A percentile compares a stretch with the other conserved stretches of the same genome.
These are phyloP conservation scores for Hestina assimilis DNA, from an alignment of 1,140 invertebrate species.

Conservation along the genomic window DNA sequence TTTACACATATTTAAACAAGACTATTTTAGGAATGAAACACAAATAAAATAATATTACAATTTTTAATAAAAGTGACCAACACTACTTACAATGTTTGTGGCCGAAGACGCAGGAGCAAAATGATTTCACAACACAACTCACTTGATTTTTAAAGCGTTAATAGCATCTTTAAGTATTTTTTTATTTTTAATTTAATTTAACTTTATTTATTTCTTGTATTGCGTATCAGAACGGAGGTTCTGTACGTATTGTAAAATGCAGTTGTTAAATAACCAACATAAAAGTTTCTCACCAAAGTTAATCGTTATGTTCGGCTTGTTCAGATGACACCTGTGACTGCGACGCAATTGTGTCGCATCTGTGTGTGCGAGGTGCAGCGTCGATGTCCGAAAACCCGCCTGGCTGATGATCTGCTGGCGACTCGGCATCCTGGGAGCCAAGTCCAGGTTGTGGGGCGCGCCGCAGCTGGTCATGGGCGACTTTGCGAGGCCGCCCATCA, in stretches of 20 bases:
- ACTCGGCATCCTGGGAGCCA: background rate
- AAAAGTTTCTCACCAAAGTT: background rate
- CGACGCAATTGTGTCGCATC: too few species aligned
- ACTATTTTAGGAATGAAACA: too few species aligned
- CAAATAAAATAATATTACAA: too few species aligned
- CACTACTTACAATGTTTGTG: too few species aligned
- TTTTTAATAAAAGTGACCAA: too few species aligned
- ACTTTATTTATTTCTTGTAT: background rate
- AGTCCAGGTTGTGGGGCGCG: constrained; percentile 33
- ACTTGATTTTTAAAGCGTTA: too few species aligned
- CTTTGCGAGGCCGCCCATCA: constrained; percentile 30
- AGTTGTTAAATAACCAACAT: background rate
- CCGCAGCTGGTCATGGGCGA: too few species aligned
- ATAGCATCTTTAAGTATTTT: background rate
- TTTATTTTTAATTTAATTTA: background rate
- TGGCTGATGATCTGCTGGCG: constrained; percentile 1
- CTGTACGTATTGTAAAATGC: too few species aligned
- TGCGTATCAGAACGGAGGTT: too few species aligned
- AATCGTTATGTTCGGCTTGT: background rate
- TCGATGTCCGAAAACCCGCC: background rate
- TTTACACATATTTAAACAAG: too few species aligned
- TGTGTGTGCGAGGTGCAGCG: background rate
- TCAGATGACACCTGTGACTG: background rate
- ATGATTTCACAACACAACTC: too few species aligned
- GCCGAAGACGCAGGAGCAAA: too few species aligned